A percentile compares a stretch with the other conserved stretches of the same genome.
phyloP scores from a whole-genome alignment of 2,888 invertebrate species.

The Spisula subtruncata region DNA sequence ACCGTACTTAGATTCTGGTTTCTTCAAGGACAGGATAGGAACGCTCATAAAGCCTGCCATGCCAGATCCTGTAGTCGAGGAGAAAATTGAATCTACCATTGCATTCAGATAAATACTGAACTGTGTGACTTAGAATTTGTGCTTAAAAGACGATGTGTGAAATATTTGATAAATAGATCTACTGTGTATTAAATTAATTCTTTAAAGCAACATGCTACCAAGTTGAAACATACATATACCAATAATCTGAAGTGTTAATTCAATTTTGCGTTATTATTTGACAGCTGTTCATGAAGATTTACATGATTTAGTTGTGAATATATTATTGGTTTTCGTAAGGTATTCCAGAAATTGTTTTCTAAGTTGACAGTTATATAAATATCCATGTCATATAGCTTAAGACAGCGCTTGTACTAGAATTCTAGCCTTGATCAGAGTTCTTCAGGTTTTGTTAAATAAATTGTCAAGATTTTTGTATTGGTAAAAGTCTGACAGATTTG shows the following conservation, averaged over 20 bases:
- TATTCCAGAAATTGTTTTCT: too few relatives aligned
- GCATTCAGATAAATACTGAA: background rate
- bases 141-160: background rate
- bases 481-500: slow-evolving; percentile 1
- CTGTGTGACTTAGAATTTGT: background rate
- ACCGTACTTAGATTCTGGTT: slow-evolving; percentile 2
- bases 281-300: background rate
- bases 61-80: background rate
- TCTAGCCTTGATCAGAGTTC: background rate
- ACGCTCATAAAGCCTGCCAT: background rate
- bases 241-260: background rate
- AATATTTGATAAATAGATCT: background rate
- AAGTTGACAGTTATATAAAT: background rate
- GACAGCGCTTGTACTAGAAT: too few relatives aligned
- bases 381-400: too few relatives aligned
- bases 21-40: slow-evolving; percentile 13
- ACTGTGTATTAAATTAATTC: background rate
- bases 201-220: background rate
- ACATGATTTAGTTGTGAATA: background rate
- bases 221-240: background rate
- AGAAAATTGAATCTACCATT: background rate
- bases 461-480: background rate
- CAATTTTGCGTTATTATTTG: background rate
- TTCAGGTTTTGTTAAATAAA: background rate
- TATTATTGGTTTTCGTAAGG: too few relatives aligned